Evolutionary conservation across 2,888 invertebrate species (phyloP).

Genomic region (Phortica okadai): DNA sequence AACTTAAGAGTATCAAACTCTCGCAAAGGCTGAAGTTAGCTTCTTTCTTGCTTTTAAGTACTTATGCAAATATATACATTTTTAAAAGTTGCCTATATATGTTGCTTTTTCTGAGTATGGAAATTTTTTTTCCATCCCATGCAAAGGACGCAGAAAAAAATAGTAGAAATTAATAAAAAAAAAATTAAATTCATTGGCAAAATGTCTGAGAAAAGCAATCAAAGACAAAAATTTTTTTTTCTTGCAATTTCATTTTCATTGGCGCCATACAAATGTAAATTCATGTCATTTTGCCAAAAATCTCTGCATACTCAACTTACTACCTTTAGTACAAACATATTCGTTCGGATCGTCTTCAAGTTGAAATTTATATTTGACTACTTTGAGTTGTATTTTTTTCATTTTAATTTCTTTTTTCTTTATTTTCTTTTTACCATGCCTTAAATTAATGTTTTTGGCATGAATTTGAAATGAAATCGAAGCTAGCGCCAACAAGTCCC

Average conservation of each 20-base stretch:
- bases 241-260: background rate
- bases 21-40: too few species aligned
- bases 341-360: background rate
- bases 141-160: background rate
- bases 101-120: too few species aligned
- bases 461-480: conserved; percentile 17
- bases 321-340: background rate
- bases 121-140: too few species aligned
- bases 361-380: background rate
- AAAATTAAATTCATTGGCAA: conserved; percentile 9
- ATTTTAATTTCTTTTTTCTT: background rate
- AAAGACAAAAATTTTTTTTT: background rate
- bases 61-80: background rate
- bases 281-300: background rate
- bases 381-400: background rate
- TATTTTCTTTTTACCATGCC: background rate
- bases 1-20: too few species aligned
- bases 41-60: background rate
- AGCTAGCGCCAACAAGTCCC: background rate
- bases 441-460: conserved; percentile 8
- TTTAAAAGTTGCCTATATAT: background rate
- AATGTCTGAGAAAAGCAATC: conserved; percentile 5
- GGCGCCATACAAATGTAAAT: background rate
- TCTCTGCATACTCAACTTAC: background rate
- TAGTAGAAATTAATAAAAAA: background rate